Conservation (phyloP, 53 echinoderm and acorn worm genomes). For the Glandiceps talaboti region DNA sequence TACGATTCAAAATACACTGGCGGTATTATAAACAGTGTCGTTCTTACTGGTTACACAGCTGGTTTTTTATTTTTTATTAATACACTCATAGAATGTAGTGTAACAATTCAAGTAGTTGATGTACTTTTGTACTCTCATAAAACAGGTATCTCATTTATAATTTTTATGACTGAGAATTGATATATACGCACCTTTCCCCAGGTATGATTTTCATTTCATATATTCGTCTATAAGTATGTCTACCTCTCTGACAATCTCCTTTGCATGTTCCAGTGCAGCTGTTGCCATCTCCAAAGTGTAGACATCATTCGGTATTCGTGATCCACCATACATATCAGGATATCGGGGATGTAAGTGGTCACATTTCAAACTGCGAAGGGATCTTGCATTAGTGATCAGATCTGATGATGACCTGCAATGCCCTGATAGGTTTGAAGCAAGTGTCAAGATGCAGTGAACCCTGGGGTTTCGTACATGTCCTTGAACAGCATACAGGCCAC, state of each 20-base stretch:
- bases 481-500: constrained; percentile 18
- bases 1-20: too few relatives aligned
- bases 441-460: neutral
- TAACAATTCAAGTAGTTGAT: too few relatives aligned
- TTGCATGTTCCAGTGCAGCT: neutral
- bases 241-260: neutral
- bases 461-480: constrained; percentile 5
- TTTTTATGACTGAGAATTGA: too few relatives aligned
- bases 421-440: constrained; percentile 3
- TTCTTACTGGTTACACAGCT: too few relatives aligned
- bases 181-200: too few relatives aligned
- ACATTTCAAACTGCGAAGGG: neutral
- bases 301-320: neutral
- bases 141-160: too few relatives aligned
- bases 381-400: neutral
- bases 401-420: neutral
- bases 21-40: too few relatives aligned
- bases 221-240: neutral
- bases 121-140: too few relatives aligned
- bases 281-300: neutral
- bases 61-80: too few relatives aligned
- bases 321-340: neutral
- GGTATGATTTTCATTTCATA: too few relatives aligned
- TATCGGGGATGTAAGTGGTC: neutral
- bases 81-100: too few relatives aligned